Evolutionary conservation across 2,797 vertebrate species (phyloP).

Genomic region (Sarcoramphus papa): DNA sequence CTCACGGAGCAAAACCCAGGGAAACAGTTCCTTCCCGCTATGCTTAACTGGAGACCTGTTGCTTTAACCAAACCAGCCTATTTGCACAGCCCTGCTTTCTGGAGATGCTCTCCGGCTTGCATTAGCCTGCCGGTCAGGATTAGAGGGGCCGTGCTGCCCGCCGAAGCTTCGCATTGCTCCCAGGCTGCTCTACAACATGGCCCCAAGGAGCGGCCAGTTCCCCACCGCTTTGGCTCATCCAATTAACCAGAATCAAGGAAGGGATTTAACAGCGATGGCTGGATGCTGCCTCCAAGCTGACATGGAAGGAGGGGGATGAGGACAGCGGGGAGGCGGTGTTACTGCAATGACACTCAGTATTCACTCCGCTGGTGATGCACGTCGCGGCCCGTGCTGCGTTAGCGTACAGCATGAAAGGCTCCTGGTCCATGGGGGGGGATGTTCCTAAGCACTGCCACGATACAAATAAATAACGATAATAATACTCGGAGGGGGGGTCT

Average conservation of each 20-base stretch:
- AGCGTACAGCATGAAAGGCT: not conserved
- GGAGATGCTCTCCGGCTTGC: not conserved
- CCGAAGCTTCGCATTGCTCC: fast-evolving
- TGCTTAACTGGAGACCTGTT: not conserved
- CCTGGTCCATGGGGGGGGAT: not conserved
- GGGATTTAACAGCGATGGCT: not conserved
- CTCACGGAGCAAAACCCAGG: not conserved
- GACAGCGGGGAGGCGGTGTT: fast-evolving
- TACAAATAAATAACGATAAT: conserved; percentile 1
- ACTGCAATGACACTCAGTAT: not conserved
- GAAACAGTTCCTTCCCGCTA: not conserved
- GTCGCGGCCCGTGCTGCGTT: not conserved
- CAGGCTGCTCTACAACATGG: fast-evolving
- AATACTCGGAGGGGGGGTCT: not conserved
- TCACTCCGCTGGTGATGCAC: not conserved
- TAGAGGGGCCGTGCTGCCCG: not conserved
- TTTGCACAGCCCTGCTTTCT: not conserved
- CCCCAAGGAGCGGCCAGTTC: fast-evolving
- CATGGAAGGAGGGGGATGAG: not conserved
- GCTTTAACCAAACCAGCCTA: not conserved
- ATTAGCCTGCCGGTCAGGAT: not conserved
- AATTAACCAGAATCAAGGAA: not conserved
- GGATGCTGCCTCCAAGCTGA: not conserved
- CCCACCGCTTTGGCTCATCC: not conserved
- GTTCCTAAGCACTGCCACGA: not conserved